These are phyloP conservation scores for Drosophila fuyamai DNA, from an alignment of 1,140 invertebrate species.

Conservation along the genomic window DNA sequence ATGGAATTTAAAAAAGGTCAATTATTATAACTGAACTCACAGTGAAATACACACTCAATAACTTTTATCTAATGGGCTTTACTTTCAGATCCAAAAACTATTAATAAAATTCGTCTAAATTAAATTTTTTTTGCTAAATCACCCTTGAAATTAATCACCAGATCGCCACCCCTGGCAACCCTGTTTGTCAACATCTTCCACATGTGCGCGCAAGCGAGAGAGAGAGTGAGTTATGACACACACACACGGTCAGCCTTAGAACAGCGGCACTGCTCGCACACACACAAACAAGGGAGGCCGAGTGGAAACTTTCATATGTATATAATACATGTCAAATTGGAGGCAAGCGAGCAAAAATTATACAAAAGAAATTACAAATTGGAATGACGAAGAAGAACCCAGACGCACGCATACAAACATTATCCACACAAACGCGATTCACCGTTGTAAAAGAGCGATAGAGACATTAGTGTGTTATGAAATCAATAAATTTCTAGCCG, in stretches of 20 bases:
- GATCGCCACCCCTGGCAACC: conserved; percentile 54
- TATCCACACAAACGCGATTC: conserved; percentile 26
- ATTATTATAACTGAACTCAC: too few relatives aligned
- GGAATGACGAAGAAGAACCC: conserved; percentile 41
- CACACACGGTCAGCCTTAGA: conserved; percentile 55
- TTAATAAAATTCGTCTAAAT: not conserved
- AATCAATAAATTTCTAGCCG: conserved; percentile 80
- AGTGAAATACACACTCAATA: too few relatives aligned
- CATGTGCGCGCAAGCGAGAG: conserved; percentile 65
- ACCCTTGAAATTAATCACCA: conserved; percentile 14
- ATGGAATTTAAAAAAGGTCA: too few relatives aligned
- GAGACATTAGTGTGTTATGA: conserved; percentile 77
- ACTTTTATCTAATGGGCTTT: too few relatives aligned
- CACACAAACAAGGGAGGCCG: conserved; percentile 9
- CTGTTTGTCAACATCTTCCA: conserved; percentile 71
- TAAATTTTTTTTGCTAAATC: not conserved
- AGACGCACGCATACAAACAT: conserved; percentile 16
- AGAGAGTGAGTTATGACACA: conserved; percentile 33
- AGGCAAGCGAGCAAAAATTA: conserved; percentile 66
- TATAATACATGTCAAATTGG: conserved; percentile 65
- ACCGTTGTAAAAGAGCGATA: conserved; percentile 56
- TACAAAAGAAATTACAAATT: conserved; percentile 78
- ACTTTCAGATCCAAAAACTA: not conserved
- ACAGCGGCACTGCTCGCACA: conserved; percentile 52
- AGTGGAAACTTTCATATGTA: conserved; percentile 47